A percentile compares a stretch with the other conserved stretches of the same genome.
Conservation (phyloP, 1,140 invertebrate species). For the Leptopilina clavipes region DNA sequence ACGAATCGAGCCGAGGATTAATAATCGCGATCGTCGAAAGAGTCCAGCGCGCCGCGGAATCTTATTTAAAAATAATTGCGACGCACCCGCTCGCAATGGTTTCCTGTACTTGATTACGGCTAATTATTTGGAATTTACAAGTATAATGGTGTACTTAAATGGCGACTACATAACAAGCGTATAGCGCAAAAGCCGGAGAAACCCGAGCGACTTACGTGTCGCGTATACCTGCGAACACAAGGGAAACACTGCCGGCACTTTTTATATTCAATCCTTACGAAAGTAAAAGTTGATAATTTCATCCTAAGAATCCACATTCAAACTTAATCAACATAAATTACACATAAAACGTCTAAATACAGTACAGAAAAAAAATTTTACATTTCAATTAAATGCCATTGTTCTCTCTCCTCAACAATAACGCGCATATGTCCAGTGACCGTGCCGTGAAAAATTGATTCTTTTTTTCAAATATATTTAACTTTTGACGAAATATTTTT, state of each 20-base stretch:
- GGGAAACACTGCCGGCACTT: conserved; percentile 23
- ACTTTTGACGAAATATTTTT: not conserved
- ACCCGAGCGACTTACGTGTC: conserved; percentile 24
- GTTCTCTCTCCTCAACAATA: not conserved
- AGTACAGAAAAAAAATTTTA: not conserved
- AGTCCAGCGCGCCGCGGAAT: conserved; percentile 60
- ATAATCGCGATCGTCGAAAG: conserved; percentile 66
- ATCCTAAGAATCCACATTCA: conserved; percentile 15
- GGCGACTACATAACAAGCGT: conserved; percentile 67
- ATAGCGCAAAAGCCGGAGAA: not conserved
- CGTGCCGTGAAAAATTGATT: not conserved
- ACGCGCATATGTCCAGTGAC: not conserved
- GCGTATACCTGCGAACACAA: not conserved
- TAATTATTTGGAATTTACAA: conserved; percentile 75
- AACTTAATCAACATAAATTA: conserved; percentile 28
- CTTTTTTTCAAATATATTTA: not conserved
- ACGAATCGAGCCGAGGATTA: conserved; percentile 66
- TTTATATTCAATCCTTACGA: not conserved
- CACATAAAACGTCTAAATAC: not conserved
- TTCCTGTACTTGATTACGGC: conserved; percentile 74
- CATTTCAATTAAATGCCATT: conserved; percentile 16
- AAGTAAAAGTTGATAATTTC: conserved; percentile 29
- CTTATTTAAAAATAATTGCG: conserved; percentile 75
- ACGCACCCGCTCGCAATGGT: conserved; percentile 62
- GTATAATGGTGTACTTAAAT: conserved; percentile 72